Evolutionary conservation across 2,888 invertebrate species (phyloP).

Genomic region (Stegana nigrithorax): DNA sequence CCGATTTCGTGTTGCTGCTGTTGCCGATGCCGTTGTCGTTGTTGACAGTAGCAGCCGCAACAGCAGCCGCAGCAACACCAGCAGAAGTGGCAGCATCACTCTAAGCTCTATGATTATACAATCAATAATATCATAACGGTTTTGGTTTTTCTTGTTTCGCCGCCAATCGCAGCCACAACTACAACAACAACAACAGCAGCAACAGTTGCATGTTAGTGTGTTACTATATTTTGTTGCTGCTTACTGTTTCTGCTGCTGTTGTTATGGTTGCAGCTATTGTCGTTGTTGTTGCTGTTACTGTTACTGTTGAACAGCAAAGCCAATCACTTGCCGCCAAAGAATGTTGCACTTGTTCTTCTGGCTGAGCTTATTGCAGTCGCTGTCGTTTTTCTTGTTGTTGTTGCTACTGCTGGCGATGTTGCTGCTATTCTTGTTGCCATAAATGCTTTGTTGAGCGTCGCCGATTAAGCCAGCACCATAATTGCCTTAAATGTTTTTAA

Average conservation of each 20-base stretch:
- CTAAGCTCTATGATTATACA: constrained; percentile 31
- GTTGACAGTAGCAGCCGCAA: constrained; percentile 31
- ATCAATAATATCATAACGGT: constrained; percentile 47
- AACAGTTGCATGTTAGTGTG: constrained; percentile 32
- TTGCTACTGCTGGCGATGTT: background rate
- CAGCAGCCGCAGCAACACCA: constrained; percentile 27
- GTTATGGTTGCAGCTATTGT: background rate
- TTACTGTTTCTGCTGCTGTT: constrained; percentile 14
- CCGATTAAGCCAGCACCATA: background rate
- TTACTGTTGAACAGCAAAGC: background rate
- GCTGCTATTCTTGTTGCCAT: background rate
- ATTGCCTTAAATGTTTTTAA: no score
- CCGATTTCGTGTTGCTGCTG: constrained; percentile 18
- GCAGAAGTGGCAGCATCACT: constrained; percentile 10
- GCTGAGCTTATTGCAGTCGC: no score
- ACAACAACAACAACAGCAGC: constrained; percentile 11
- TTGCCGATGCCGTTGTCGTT: constrained; percentile 33
- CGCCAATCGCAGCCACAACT: background rate
- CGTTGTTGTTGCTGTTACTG: constrained; percentile 28
- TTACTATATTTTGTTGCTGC: constrained; percentile 35
- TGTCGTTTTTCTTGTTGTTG: constrained; percentile 4
- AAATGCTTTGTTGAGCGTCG: background rate
- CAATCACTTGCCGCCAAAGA: background rate
- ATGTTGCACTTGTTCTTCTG: constrained; percentile 7
- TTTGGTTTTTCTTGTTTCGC: background rate